Percentiles rank a stretch among this genome's conserved stretches.
Conservation (phyloP, 2,113 vertebrate genomes). For the Recurvirostra avosetta region DNA sequence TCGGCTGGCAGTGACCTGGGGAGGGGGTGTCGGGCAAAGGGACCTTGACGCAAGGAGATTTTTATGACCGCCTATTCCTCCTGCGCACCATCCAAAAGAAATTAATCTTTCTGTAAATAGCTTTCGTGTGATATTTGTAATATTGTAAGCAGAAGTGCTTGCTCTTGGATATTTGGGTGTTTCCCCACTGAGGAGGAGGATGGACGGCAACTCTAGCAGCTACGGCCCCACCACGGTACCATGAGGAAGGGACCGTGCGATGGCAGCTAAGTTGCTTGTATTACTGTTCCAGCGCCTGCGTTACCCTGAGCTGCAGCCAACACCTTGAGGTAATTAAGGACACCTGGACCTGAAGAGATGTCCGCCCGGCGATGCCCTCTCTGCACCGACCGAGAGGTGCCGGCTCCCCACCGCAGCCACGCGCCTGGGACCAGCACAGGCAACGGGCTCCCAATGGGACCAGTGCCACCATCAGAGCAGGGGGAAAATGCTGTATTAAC, state of each 20-base stretch:
- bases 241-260: accelerated
- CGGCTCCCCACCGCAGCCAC: not conserved
- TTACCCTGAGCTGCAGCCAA: no score
- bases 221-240: accelerated
- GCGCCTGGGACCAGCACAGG: accelerated
- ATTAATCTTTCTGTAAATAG: not conserved
- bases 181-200: not conserved
- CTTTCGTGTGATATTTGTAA: not conserved
- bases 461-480: not conserved
- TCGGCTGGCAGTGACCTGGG: not conserved
- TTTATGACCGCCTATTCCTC: not conserved
- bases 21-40: not conserved
- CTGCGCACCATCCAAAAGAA: accelerated
- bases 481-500: not conserved
- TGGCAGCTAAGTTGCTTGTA: accelerated
- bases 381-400: accelerated
- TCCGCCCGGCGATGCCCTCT: accelerated
- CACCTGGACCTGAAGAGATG: not conserved
- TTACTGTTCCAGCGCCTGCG: no score
- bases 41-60: not conserved
- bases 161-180: not conserved
- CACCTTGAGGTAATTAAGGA: accelerated
- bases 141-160: not conserved
- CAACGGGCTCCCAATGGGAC: accelerated
- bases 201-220: not conserved